Evolutionary conservation across 2,888 invertebrate species (phyloP).

Genomic region (Taenaris catops): DNA sequence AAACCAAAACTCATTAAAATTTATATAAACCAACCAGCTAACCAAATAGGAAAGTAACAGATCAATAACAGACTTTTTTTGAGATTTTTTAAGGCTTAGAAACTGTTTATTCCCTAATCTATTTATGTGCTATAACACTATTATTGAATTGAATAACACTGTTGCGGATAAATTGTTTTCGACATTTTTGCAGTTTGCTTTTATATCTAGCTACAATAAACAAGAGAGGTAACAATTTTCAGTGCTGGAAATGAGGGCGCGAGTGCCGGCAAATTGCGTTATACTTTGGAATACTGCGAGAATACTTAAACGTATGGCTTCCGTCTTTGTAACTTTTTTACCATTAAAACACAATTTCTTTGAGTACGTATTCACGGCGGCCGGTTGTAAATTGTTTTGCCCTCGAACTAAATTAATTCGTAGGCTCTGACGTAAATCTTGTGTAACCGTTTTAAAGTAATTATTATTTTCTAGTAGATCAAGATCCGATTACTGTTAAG

Average conservation of each 20-base stretch:
- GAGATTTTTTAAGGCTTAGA: no score
- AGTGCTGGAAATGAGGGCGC: conserved; percentile 45
- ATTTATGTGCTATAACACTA: not conserved
- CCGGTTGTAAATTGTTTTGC: conserved; percentile 16
- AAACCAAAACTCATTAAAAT: no score
- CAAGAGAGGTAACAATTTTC: conserved; percentile 47
- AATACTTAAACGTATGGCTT: conserved; percentile 24
- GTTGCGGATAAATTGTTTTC: conserved; percentile 12
- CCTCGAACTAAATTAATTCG: conserved; percentile 13
- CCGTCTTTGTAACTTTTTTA: conserved; percentile 21
- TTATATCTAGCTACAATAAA: conserved; percentile 16
- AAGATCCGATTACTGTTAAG: no score
- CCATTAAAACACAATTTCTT: conserved; percentile 22
- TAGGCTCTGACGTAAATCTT: conserved; percentile 1
- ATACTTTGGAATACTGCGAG: conserved; percentile 28
- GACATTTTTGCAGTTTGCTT: conserved; percentile 8
- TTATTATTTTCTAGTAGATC: not conserved
- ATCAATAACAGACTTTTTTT: no score
- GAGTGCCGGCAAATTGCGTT: conserved; percentile 44
- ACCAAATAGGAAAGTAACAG: no score
- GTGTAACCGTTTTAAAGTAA: not conserved
- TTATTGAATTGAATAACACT: conserved; percentile 15
- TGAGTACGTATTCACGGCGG: conserved; percentile 21
- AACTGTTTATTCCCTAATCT: no score
- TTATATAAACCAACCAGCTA: no score